A percentile compares a stretch with the other conserved stretches of the same genome.
These are phyloP conservation scores for Neotoma lepida DNA, from an alignment of 2,113 vertebrate genomes.

Conservation along the genomic window DNA sequence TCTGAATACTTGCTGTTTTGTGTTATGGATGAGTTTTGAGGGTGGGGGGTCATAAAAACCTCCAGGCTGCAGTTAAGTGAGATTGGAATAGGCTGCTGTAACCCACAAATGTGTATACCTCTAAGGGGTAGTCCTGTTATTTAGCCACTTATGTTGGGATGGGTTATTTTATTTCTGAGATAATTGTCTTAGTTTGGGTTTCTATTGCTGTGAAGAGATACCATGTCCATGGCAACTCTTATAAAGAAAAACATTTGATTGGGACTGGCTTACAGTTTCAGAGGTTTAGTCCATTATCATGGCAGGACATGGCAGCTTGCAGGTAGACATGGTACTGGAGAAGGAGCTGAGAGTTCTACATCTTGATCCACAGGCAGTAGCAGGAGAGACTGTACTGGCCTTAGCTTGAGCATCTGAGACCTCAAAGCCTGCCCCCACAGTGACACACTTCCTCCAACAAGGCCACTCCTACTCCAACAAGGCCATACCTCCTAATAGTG, in stretches of 20 bases:
- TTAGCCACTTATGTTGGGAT: slow-evolving; percentile 6
- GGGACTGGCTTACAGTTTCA: not conserved
- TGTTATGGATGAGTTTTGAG: slow-evolving; percentile 11
- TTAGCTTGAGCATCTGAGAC: not conserved
- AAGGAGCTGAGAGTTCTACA: not conserved
- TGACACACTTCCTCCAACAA: not conserved
- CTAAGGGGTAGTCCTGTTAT: not conserved
- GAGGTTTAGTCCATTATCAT: not conserved
- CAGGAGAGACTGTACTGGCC: not conserved
- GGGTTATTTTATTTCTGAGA: not conserved
- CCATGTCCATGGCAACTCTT: not conserved
- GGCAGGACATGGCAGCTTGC: not conserved
- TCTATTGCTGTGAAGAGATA: not conserved
- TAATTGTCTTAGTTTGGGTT: not conserved
- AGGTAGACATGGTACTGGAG: not conserved
- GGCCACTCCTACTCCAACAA: no score
- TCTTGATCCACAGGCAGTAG: not conserved
- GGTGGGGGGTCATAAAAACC: not conserved
- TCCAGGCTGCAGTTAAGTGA: not conserved
- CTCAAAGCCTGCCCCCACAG: not conserved
- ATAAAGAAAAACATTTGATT: not conserved
- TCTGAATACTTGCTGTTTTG: not conserved
- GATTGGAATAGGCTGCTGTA: not conserved
- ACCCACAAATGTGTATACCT: not conserved
- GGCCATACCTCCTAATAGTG: not conserved